Base-by-base conservation (phyloP, 23 tunicate species). In the Botrylloides violaceus region DNA sequence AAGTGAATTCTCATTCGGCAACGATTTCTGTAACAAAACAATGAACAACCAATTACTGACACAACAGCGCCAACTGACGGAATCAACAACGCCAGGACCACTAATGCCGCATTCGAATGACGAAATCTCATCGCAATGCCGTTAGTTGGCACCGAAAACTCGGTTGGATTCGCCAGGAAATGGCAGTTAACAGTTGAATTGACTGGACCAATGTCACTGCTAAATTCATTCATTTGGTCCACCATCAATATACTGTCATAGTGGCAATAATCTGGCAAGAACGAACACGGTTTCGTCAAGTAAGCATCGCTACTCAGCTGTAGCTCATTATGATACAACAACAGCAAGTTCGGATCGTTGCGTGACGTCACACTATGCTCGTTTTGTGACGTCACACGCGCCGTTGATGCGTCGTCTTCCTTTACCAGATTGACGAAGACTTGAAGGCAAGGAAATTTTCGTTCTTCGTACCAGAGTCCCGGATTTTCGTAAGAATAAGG, bases 271-370 rank as follows among this genome's bases (percentile, higher is more conserved):
- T 61, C 25, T 1, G 95, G 94, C 65, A 87, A 56, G 49, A 65
- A 87, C 5, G 95, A 87, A 59, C 95, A 87, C 50, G 82, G 74
- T 36, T 85, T 57, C 39, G 70, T 68, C 22, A 70, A 30, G 47
- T 87, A 48, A 39, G 80, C 95, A 49, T 26, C 56, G 23, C 95
- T 85, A 2, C 68, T 73, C 22, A 70, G 79, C 47, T 87, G 84
- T 9, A 34, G 70, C 35, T 87, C 95, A 71, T 87, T 76, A 34
- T 87, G 82, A 76, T 60, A 87, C 9, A 87, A 59, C 72, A 85
- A 55, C 21, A 76, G 64, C n/a, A 56, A 37, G 27, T 64, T 43
- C 24, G 58, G 29, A 58, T 37, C 27, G 15, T 49, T 22, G 4
- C 6, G 56, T 64, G 34, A 1, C 36, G 55, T 60, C 71, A 29